A percentile compares a stretch with the other conserved stretches of the same genome.
Evolutionary conservation across 2,113 vertebrate species (phyloP).

Genomic region (Varanus komodoensis): DNA sequence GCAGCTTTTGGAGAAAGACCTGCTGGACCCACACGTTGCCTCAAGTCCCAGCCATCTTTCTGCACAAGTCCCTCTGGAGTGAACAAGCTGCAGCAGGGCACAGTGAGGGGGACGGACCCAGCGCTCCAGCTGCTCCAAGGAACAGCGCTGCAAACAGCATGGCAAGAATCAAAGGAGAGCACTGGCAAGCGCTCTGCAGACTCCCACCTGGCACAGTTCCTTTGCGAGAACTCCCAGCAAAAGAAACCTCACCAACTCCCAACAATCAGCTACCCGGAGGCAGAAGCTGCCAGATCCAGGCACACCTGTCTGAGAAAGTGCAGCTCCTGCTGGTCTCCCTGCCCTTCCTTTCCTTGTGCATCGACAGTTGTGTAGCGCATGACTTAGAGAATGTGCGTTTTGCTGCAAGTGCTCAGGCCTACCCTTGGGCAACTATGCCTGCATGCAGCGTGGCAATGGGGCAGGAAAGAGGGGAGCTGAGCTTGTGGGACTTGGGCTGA

Average conservation of each 20-base stretch:
- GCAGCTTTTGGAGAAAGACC: background rate
- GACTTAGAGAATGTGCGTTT: constrained; percentile 5
- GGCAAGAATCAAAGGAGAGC: constrained; percentile 57
- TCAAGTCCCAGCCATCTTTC: background rate
- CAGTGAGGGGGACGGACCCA: constrained; percentile 5
- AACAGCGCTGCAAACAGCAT: constrained; percentile 20
- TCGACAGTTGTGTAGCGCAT: background rate
- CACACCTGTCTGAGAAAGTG: background rate
- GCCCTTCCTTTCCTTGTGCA: background rate
- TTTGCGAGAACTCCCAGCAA: rapidly evolving
- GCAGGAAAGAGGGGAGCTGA: no score
- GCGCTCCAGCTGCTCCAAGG: constrained; percentile 39
- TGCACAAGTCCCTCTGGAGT: background rate
- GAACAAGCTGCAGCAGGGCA: background rate
- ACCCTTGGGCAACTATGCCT: background rate
- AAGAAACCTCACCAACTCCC: rapidly evolving
- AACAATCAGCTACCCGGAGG: background rate
- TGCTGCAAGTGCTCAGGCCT: background rate
- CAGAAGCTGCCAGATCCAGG: constrained; percentile 17
- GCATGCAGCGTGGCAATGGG: background rate
- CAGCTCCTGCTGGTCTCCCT: background rate
- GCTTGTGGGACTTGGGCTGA: no score
- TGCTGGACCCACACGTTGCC: background rate
- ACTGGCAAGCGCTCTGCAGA: constrained; percentile 33
- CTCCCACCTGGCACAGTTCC: constrained; percentile 16